Conservation (phyloP, 2,113 vertebrate species). For the Anguilla japonica region DNA sequence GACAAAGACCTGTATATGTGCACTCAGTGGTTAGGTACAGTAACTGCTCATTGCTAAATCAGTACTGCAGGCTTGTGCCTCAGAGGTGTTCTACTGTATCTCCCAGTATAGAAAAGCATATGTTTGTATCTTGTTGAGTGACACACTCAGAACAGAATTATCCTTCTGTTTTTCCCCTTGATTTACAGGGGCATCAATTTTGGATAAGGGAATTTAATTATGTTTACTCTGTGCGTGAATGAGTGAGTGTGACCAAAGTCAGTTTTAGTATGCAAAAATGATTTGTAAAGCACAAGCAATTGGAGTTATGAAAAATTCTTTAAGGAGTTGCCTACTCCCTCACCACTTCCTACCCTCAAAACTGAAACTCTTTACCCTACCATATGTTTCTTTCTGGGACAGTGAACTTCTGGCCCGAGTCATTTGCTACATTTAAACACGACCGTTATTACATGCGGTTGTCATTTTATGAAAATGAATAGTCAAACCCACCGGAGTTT, state of each 20-base stretch:
- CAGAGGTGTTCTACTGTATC: conserved; percentile 21
- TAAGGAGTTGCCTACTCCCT: conserved; percentile 15
- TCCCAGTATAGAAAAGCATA: conserved; percentile 15
- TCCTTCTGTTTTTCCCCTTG: conserved; percentile 21
- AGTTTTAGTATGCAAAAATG: conserved; percentile 8
- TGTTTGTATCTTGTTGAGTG: background rate
- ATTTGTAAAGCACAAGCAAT: conserved; percentile 64
- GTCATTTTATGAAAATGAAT: background rate
- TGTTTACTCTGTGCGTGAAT: conserved; percentile 30
- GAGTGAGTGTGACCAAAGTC: conserved; percentile 23
- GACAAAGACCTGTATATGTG: background rate
- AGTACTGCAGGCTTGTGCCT: background rate
- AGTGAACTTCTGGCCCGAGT: background rate
- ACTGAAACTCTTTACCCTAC: background rate
- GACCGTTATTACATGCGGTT: background rate
- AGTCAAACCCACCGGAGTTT: background rate
- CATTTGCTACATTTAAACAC: background rate
- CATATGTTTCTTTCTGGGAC: background rate
- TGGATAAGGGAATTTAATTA: conserved; percentile 48
- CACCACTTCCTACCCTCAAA: conserved; percentile 13
- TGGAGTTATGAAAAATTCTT: conserved; percentile 40
- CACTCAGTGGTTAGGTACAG: background rate
- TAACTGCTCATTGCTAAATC: conserved; percentile 1
- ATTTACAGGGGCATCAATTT: conserved; percentile 50
- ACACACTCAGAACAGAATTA: background rate